Conservation (phyloP, 2,797 vertebrate genomes). For the Sebastes hopkinsi region DNA sequence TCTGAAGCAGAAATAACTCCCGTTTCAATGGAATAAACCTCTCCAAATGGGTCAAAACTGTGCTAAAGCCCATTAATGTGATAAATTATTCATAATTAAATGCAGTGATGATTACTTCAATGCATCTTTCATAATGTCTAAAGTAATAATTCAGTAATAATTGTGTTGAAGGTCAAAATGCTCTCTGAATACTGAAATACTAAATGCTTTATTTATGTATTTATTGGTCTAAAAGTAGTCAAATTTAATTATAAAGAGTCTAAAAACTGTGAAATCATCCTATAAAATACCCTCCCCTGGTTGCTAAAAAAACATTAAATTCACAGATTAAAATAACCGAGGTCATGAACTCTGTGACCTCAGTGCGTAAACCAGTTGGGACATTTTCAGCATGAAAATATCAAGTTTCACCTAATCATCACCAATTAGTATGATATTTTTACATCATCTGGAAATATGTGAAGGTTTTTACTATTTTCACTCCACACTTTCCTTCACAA, state of each 20-base stretch:
- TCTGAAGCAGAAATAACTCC: not conserved
- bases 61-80: not conserved
- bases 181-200: not conserved
- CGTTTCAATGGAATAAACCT: not conserved
- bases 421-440: not conserved
- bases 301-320: not conserved
- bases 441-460: not conserved
- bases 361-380: not conserved
- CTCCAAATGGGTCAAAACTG: conserved; percentile 1
- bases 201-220: not conserved
- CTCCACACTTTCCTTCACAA: not conserved
- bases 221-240: not conserved
- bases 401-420: not conserved
- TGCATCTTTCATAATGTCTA: not conserved
- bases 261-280: not conserved
- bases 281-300: not conserved
- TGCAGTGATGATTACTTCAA: not conserved
- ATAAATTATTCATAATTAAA: not conserved
- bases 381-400: not conserved
- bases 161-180: not conserved
- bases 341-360: not conserved
- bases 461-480: not conserved
- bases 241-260: not conserved
- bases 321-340: not conserved
- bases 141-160: conserved; percentile 1